A percentile compares a stretch with the other conserved stretches of the same genome.
phyloP scores from a whole-genome alignment of 2,113 vertebrate genomes.

The Brachypodius melanocephalos region DNA sequence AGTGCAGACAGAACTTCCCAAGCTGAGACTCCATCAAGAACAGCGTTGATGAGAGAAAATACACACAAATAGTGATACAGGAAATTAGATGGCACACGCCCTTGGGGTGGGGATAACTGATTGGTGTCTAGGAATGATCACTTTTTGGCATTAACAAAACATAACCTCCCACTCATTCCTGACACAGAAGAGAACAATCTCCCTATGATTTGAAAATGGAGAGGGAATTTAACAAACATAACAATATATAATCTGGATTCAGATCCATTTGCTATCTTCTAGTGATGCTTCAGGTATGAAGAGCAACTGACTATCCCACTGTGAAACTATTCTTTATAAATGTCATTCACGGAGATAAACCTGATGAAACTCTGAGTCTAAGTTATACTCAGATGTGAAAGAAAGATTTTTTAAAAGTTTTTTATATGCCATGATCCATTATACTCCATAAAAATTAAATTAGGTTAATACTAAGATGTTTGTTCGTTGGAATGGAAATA shows the following conservation, averaged over 20 bases:
- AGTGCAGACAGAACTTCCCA: not conserved
- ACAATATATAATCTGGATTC: not conserved
- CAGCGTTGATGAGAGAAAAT: not conserved
- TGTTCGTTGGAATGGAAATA: not conserved
- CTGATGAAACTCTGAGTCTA: not conserved
- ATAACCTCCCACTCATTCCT: not conserved
- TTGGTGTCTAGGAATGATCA: not conserved
- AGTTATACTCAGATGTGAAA: not conserved
- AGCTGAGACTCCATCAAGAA: not conserved
- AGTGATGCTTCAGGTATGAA: constrained; percentile 41
- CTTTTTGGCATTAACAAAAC: not conserved
- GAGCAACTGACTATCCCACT: not conserved
- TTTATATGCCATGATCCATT: not conserved
- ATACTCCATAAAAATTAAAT: not conserved
- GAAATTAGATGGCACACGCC: not conserved
- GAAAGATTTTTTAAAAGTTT: not conserved
- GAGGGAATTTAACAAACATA: not conserved
- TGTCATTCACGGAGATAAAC: not conserved
- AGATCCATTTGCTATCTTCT: not conserved
- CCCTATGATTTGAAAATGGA: not conserved
- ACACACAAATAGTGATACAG: not conserved
- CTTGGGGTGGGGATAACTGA: not conserved
- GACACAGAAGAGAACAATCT: not conserved
- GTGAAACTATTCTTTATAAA: not conserved
- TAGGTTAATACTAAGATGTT: not conserved